A percentile compares a stretch with the other conserved stretches of the same genome.
Evolutionary conservation across 2,888 invertebrate species (phyloP).

Genomic region (Willowsia nigromaculata): DNA sequence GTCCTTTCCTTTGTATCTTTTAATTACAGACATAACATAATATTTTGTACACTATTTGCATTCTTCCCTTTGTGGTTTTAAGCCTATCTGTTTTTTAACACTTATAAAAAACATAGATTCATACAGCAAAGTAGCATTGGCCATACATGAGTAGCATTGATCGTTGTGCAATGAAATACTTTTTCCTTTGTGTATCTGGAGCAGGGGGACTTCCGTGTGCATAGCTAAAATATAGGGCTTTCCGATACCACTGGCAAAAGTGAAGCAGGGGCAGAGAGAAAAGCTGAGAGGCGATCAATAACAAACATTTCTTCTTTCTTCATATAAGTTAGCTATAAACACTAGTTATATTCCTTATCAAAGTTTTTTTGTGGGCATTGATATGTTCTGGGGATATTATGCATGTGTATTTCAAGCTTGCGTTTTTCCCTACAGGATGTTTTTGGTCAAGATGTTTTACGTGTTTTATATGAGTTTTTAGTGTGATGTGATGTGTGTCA

Average conservation of each 20-base stretch:
- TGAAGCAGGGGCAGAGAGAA: not conserved
- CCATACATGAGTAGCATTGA: not conserved
- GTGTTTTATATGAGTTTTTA: conserved; percentile 15
- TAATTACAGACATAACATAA: no score
- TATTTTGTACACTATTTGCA: no score
- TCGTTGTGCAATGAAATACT: conserved; percentile 17
- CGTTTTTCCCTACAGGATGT: not conserved
- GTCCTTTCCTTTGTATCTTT: no score
- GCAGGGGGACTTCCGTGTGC: conserved; percentile 8
- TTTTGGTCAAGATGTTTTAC: conserved; percentile 7
- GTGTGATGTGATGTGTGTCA: not conserved
- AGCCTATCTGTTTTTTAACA: no score
- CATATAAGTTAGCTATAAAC: no score
- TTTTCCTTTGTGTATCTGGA: conserved; percentile 18
- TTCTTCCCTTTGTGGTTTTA: not conserved
- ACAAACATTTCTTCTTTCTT: conserved; percentile 18
- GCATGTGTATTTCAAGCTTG: not conserved
- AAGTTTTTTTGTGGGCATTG: not conserved
- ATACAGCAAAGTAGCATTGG: not conserved
- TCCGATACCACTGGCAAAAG: conserved; percentile 16
- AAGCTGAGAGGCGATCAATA: conserved; percentile 36
- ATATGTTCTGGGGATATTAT: not conserved
- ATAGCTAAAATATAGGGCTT: conserved; percentile 49
- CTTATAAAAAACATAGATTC: not conserved
- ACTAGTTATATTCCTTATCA: not conserved